phyloP scores from a whole-genome alignment of 2,113 vertebrate species.

The Anhinga rufa region DNA sequence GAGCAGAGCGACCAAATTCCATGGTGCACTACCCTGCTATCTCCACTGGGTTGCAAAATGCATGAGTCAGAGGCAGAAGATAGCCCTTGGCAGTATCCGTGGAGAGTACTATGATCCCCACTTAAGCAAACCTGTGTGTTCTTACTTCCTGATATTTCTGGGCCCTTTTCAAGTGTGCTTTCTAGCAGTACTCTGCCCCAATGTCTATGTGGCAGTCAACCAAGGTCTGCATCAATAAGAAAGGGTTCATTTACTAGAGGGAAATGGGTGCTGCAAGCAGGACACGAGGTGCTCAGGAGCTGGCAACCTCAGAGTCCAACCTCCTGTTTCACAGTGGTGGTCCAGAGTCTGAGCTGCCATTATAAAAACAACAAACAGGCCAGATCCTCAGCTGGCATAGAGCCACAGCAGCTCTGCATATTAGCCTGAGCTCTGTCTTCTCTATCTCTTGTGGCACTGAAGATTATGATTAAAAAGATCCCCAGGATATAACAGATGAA shows the following conservation, averaged over 20 bases:
- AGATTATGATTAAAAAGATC: not conserved
- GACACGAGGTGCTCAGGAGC: not conserved
- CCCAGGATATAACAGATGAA: not conserved
- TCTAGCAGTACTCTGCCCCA: not conserved
- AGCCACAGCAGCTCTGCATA: not conserved
- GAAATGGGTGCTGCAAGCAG: not conserved
- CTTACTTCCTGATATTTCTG: not conserved
- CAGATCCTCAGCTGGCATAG: not conserved
- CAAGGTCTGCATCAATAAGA: not conserved
- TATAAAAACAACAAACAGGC: not conserved
- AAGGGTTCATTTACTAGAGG: not conserved
- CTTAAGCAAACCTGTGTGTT: not conserved
- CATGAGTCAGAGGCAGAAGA: not conserved
- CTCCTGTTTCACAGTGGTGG: not conserved
- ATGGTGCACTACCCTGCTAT: not conserved
- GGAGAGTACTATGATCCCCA: not conserved
- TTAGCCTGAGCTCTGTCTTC: not conserved
- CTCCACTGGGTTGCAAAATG: not conserved
- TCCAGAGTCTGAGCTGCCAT: not conserved
- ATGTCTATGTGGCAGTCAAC: not conserved
- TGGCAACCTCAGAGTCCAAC: not conserved
- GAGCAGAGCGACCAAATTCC: conserved; percentile 16
- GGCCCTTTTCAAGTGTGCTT: not conserved
- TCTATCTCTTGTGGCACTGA: not conserved
- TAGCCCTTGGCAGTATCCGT: not conserved